Evolutionary conservation across 2,797 vertebrate species (phyloP), one percentile per base, ranked within the genome.

Genomic region (Xenopus petersii): DNA sequence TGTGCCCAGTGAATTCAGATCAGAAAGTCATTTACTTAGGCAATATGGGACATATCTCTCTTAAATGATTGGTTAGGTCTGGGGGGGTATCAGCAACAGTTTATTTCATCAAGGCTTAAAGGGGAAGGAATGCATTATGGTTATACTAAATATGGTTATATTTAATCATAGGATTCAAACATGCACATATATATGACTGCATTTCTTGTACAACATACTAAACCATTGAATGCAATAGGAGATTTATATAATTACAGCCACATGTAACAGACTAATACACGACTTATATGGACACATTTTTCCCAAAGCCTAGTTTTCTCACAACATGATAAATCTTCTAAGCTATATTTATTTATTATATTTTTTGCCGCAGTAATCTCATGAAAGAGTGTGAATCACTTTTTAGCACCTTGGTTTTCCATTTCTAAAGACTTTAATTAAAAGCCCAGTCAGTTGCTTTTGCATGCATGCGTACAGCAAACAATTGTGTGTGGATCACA

Each of bases 371-470:
- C 46, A 26, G 49, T 64, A 26, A 60, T 60, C 21, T 60, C 58
- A 60, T 60, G 21, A 60, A 60, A 11, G 24, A 1, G 2, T 12
- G 21, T 60, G 58, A 60, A 60, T 26, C 24, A 60, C 24, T 60
- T 60, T 26, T 60, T 26, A 60, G 2, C 58, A 60, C 58, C 17
- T 26, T 24, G 17, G 58, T 48, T 56, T 75, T 49, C 36, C 26
- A 60, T 46, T 70, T 70, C 36, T 75, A 70, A 75, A 69, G 63
- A 75, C 67, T 75, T 69, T 75, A 75, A 75, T 75, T 63, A 64
- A 69, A 63, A 33, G 56, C 54, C 36, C 47, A 26, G n/a, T n/a
- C 33, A 58, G 49, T 70, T 26, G 16, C 42, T 74, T 42, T 30
- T 33, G 54, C 21, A 15, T 73, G 17, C 65, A 11, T 63, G 61